Conservation (phyloP, 2,113 vertebrate genomes). For the Ahaetulla prasina region DNA sequence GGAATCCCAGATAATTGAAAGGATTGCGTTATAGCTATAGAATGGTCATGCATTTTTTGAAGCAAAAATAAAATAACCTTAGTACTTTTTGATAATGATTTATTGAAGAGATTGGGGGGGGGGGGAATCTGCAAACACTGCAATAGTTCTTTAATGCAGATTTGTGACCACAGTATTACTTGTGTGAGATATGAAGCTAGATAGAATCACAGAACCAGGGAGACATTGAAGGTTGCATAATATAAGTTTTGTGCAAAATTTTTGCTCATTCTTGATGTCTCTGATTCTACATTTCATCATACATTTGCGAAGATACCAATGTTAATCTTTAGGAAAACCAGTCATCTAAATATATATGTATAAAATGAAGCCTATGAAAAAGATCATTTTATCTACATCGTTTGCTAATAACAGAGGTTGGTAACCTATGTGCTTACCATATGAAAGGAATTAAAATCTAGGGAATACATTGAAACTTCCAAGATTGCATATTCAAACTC, state of each 20-base stretch:
- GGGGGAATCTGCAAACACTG: not conserved
- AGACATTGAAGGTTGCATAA: not conserved
- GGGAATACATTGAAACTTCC: not conserved
- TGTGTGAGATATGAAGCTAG: not conserved
- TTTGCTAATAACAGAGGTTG: not conserved
- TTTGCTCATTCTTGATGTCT: not conserved
- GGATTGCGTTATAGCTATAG: not conserved
- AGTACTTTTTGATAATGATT: not conserved
- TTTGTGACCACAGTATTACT: not conserved
- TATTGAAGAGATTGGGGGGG: not conserved
- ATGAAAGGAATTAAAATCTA: not conserved
- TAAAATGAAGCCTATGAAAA: not conserved
- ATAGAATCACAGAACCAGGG: not conserved
- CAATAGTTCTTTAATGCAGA: not conserved
- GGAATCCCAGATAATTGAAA: not conserved
- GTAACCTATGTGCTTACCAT: too few relatives aligned
- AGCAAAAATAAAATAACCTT: not conserved
- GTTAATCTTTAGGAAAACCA: not conserved
- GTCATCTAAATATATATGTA: not conserved
- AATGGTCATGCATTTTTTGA: not conserved
- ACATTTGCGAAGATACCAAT: not conserved
- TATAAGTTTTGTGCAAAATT: too few relatives aligned
- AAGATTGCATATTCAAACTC: not conserved
- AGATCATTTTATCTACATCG: not conserved
- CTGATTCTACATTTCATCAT: not conserved